Base-by-base conservation (phyloP, 2,797 vertebrate species). In the Chrosomus eos region DNA sequence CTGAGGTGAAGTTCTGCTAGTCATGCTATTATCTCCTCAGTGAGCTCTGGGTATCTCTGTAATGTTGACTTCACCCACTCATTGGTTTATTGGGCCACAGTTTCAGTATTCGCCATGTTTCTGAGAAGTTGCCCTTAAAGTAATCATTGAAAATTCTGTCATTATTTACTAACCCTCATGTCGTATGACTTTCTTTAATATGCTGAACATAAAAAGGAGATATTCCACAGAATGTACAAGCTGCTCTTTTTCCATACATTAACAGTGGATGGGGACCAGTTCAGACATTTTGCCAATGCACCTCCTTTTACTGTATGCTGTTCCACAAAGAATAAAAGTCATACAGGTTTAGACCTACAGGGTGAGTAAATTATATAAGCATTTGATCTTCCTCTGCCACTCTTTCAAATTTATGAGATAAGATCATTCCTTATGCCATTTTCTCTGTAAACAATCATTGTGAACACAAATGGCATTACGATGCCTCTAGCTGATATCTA, bases 401-500 rank as follows among this genome's bases (percentile, higher is more conserved):
- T 78, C 16, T 62, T 78, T 31, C 2, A 64, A 26, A 78, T 80
- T 48, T 33, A 33, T 48, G 62, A 67, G 45, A n/a, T 67, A 18
- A 67, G 31, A n/a, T 67, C 26, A 9, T 48, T 51, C 43, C 60
- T 79, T 33, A 33, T 14, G 60, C 1, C 18, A 2, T 45, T 66
- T 80, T 23, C 21, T 66, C 40, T 80, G n/a, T 62, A 64, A 75
- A 48, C 7, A 67, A 51, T 67, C 10, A n/a, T 33, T 67, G 23
- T 64, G 58, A 45, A 45, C 76, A 21, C 58, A 43, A 62, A 77
- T 28, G n/a, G 11, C 58, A 31, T 48, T 51, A 43, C 16, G 4
- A 67, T 48, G 43, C 43, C 78, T 80, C 62, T 67, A 23, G 40
- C 5, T 67, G 43, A 80, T 80, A 14, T 68, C 23, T 36, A 51